phyloP scores from a whole-genome alignment of 2,797 vertebrate species.

The Neomorphus geoffroyi region DNA sequence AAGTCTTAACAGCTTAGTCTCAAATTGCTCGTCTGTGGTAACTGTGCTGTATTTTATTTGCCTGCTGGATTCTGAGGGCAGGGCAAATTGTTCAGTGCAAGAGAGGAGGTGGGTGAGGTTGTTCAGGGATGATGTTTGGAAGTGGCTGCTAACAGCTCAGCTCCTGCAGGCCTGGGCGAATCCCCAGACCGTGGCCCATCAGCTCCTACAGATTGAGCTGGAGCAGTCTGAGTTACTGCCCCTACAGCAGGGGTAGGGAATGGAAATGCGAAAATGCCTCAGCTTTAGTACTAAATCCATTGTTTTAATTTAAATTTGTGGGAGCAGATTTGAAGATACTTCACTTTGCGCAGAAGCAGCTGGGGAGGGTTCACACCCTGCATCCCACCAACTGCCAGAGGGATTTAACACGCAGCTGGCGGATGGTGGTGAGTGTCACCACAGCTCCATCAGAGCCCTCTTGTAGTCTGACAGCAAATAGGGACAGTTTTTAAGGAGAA shows the following conservation, averaged over 20 bases:
- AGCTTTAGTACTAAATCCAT: background rate
- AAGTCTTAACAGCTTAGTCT: background rate
- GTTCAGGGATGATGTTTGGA: conserved; percentile 43
- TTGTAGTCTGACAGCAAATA: background rate
- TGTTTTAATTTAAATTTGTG: background rate
- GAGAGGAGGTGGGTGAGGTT: conserved; percentile 44
- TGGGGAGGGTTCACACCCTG: background rate
- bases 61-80: background rate
- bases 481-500: background rate
- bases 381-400: background rate
- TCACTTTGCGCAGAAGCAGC: background rate
- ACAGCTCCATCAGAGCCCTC: background rate
- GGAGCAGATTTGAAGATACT: background rate
- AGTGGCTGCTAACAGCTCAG: background rate
- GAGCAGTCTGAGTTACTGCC: background rate
- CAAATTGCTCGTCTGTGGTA: background rate
- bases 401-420: background rate
- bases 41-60: background rate
- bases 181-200: background rate
- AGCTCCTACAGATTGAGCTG: background rate
- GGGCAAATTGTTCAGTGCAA: too few species aligned
- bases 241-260: background rate
- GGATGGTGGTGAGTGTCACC: background rate
- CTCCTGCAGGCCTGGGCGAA: background rate
- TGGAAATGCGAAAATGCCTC: background rate